Evolutionary conservation across 2,888 invertebrate species (phyloP), one percentile per base, ranked within the genome.

Genomic region (Crematogaster levior): DNA sequence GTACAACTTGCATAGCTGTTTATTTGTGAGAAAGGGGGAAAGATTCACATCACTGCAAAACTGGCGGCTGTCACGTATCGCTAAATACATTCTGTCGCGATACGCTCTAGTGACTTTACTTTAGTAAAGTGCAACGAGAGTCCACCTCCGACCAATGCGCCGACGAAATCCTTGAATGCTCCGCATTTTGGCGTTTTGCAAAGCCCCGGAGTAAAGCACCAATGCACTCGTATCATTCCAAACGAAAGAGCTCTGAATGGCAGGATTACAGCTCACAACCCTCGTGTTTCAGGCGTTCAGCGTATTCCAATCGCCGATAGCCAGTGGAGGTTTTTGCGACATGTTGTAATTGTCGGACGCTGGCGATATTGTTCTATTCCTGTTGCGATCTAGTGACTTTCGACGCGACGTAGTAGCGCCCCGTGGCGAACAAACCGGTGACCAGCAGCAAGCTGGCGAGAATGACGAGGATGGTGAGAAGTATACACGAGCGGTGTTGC

Each of bases 311-410:
- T 21, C 24, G 34, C 18, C 37, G 12, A 51, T 18, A 51, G 15
- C 5, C 37, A 24, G n/a, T 34, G 21, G 10, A 48, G 5, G 34
- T 24, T 27, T 27, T 51, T 56, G n/a, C 24, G 66, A 48, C 53
- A 7, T 53, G 27, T 7, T 21, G 3, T 43, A 21, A 68, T 56
- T 18, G 21, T 51, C 37, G 37, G 10, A 53, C 53, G 70, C 24
- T 12, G 9, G 40, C 10, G 43, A 15, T 43, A 40, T 6, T 21
- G 43, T 9, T 70, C 53, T 40, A 40, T 56, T 27, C 18, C 34
- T 27, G 34, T 24, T 61, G 61, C 43, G 15, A 27, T 75, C 75
- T 75, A 79, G 72, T 79, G 56, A 79, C 43, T 79, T 79, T 79
- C 72, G 43, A 18, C 10, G 56, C 18, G 34, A 79, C 34, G 37